Base-by-base conservation (phyloP, 2,888 invertebrate species). In the Caradrina kadenii region DNA sequence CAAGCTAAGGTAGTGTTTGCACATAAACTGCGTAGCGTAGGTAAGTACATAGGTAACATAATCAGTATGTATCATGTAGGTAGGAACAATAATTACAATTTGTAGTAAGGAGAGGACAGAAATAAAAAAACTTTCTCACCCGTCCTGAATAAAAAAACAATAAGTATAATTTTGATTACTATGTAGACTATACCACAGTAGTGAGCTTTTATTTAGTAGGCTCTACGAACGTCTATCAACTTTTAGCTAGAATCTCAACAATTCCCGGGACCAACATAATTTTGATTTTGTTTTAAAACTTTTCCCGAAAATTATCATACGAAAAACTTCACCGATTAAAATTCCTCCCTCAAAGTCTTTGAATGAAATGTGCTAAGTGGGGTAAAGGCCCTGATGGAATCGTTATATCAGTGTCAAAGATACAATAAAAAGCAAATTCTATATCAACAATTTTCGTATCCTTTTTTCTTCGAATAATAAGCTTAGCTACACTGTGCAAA, bases 231-330 rank as follows among this genome's bases (percentile, higher is more conserved):
- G 21, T 52, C 42, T 45, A 19, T 39, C 22, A 53, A 53, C 39
- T 75, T 66, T 22, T 54, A 75, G 69, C 15, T 68, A 55, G 39
- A 17, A 49, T 68, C 35, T 45, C 19, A 76, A 76, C 45, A 31
- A 35, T 42, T 58, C 54, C 60, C 42, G 72, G 72, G 78, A 77
- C 77, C 71, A 72, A 72, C 17, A 50, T 76, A 22, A 54, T 54
- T 70, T 49, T 11, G 8, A 56, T 39, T 45, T 55, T 76, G 4
- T 53, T 70, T 58, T 10, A 26, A 49, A 59, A 58, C 39, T 31
- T 49, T 26, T 42, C 49, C 22, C n/a, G 10, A 69, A 69, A 53
- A 7, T 21, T 21, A 0, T 49, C 17, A 17, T 17, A 45, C 15
- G 8, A 35, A 35, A 31, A 35, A 35, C 1, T 31, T 31, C 31